Percentiles rank a stretch among this genome's conserved stretches.
Evolutionary conservation across 1,140 invertebrate species (phyloP).

Genomic region (Trichogramma pretiosum): DNA sequence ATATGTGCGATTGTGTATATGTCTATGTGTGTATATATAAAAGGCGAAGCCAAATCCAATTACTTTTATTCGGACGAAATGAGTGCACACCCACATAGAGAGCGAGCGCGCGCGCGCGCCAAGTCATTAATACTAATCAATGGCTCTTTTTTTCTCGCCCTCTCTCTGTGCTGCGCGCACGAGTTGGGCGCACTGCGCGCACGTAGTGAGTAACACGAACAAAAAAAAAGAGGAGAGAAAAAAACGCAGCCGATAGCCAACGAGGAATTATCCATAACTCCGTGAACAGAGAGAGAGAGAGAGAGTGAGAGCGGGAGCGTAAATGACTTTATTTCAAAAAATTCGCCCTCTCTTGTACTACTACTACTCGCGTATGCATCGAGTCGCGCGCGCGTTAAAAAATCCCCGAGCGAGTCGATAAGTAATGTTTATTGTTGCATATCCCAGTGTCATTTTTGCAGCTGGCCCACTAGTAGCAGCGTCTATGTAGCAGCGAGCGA

Average conservation of each 20-base stretch:
- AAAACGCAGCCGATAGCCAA: too few species aligned
- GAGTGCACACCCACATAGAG: too few species aligned
- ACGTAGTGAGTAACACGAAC: too few species aligned
- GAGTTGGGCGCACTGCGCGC: too few species aligned
- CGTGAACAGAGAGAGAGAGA: too few species aligned
- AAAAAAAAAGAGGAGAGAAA: too few species aligned
- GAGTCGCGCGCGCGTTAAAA: slow-evolving; percentile 30
- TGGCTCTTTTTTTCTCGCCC: slow-evolving; percentile 21
- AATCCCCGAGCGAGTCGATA: slow-evolving; percentile 39
- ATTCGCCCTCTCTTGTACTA: slow-evolving; percentile 30
- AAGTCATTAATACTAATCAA: slow-evolving; percentile 51
- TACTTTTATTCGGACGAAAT: slow-evolving; percentile 49
- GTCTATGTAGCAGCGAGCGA: slow-evolving; percentile 19
- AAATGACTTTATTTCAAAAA: slow-evolving; percentile 48
- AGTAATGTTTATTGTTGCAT: slow-evolving; percentile 48
- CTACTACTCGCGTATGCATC: slow-evolving; percentile 18
- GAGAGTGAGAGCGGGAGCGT: slow-evolving; percentile 26
- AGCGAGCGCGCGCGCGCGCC: too few species aligned
- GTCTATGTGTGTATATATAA: too few species aligned
- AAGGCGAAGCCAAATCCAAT: slow-evolving; percentile 46
- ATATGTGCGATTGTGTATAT: too few species aligned
- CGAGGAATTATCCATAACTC: slow-evolving; percentile 46
- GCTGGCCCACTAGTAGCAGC: not conserved
- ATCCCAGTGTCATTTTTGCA: slow-evolving; percentile 24
- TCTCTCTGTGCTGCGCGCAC: slow-evolving; percentile 20